Conservation (phyloP, 2,113 vertebrate species). For the Salvelinus alpinus region DNA sequence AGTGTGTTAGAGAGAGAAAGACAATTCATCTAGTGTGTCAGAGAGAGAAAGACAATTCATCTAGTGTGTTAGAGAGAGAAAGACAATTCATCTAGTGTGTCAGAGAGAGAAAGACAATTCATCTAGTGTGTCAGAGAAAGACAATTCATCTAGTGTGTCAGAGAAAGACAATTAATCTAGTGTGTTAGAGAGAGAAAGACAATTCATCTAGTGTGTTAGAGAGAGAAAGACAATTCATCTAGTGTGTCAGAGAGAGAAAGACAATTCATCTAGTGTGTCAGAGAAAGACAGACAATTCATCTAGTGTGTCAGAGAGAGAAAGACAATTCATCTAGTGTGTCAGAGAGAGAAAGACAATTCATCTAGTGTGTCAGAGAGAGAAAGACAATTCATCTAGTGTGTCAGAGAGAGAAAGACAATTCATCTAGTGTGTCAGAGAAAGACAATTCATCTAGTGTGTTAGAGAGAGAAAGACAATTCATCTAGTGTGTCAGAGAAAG, state of each 20-base stretch:
- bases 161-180: neutral
- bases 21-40: neutral
- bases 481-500: neutral
- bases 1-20: neutral
- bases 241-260: neutral
- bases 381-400: neutral
- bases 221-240: neutral
- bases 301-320: neutral
- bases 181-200: slow-evolving; percentile 8
- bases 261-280: neutral
- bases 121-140: slow-evolving; percentile 1
- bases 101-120: neutral
- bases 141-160: neutral
- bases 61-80: neutral
- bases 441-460: neutral
- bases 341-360: slow-evolving; percentile 13
- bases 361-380: neutral
- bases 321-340: neutral
- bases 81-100: neutral
- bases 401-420: neutral
- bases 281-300: slow-evolving; percentile 8
- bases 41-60: slow-evolving; percentile 11
- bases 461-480: neutral
- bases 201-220: neutral
- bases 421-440: slow-evolving; percentile 4